These are phyloP conservation scores for Eucera pruinosa DNA, from an alignment of 2,888 invertebrate species.

Conservation along the genomic window DNA sequence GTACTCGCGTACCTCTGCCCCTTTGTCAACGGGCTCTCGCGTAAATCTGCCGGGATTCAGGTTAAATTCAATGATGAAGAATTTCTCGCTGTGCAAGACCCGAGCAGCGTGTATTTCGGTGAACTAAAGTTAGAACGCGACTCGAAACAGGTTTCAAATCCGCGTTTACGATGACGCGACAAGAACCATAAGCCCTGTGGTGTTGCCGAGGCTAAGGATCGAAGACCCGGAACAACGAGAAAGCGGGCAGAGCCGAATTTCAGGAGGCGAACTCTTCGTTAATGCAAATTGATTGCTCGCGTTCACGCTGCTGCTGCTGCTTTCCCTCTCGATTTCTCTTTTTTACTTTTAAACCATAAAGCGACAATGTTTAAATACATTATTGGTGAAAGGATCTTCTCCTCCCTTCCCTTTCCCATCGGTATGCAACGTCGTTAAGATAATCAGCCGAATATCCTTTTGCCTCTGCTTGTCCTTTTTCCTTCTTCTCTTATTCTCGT, in stretches of 20 bases:
- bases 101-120: not conserved
- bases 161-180: constrained; percentile 9
- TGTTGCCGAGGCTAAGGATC: not conserved
- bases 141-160: constrained; percentile 16
- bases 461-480: not conserved
- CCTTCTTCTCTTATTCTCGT: not conserved
- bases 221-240: constrained; percentile 22
- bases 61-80: constrained; percentile 7
- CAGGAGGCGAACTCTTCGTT: constrained; percentile 31
- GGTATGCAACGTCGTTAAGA: constrained; percentile 48
- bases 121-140: not conserved
- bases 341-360: constrained; percentile 59
- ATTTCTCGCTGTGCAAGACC: not conserved
- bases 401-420: too few species aligned
- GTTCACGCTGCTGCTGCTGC: constrained; percentile 39
- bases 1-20: too few species aligned
- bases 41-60: not conserved
- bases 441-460: constrained; percentile 44
- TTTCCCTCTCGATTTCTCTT: constrained; percentile 72
- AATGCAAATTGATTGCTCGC: constrained; percentile 56
- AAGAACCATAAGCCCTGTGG: not conserved
- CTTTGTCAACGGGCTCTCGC: not conserved
- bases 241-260: constrained; percentile 34
- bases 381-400: constrained; percentile 71
- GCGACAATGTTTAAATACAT: constrained; percentile 66